Evolutionary conservation across 2,113 vertebrate genomes (phyloP).

Genomic region (Nesoenas mayeri): DNA sequence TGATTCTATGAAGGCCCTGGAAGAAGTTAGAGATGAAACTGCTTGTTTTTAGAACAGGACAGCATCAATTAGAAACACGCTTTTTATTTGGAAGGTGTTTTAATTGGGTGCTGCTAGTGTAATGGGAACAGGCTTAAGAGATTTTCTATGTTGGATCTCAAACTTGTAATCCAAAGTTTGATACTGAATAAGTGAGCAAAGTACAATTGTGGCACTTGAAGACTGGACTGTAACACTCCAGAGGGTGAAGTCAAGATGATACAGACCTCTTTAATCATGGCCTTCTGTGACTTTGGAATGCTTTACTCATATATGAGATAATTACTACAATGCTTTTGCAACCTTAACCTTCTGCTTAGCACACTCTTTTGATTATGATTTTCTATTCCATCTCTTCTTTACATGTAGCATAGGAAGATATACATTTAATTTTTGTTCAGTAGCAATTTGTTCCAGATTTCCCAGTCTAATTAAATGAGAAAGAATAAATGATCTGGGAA

Average conservation of each 20-base stretch:
- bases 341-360: neutral
- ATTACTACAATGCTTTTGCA: neutral
- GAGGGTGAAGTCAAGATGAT: neutral
- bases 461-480: neutral
- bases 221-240: neutral
- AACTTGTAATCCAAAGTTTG: neutral
- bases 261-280: neutral
- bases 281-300: neutral
- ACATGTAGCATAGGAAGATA: neutral
- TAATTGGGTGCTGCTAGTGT: neutral
- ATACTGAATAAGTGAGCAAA: fast-evolving
- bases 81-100: neutral
- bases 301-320: neutral
- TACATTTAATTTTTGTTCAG: neutral
- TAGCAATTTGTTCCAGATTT: neutral
- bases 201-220: neutral
- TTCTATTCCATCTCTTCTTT: neutral
- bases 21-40: neutral
- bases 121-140: neutral
- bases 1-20: neutral
- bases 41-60: neutral
- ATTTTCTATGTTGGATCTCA: neutral
- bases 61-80: neutral
- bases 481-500: neutral
- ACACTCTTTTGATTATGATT: neutral